Base-by-base conservation (phyloP, 2,888 invertebrate species). In the Andricus quercusramuli region DNA sequence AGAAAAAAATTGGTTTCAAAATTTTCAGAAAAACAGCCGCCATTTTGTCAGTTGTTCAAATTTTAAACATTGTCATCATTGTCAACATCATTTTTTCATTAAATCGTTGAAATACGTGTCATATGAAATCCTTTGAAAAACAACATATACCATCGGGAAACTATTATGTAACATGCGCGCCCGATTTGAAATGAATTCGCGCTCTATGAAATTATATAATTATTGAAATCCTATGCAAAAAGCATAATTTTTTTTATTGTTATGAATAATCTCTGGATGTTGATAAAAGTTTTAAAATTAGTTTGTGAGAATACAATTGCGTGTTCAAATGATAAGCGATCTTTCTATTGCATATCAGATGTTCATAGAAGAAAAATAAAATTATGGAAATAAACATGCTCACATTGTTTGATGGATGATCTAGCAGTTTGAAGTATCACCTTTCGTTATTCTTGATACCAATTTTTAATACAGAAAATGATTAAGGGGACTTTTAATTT, bases 381-480 rank as follows among this genome's bases (percentile, higher is more conserved):
- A 62, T 25, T 62, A 25, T 15, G 15, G 17, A 25, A 62, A 62
- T 74, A 76, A 78, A 81, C 64, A 78, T 78, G 4, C 62, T 62
- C 62, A 22, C 25, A 62, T 15, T 62, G 13, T 62, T 56, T 56
- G 56, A n/a, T 22, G n/a, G 9, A 20, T 47, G 47, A 47, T 47
- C 56, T 11, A 8, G 9, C 8, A 56, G 11, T 56, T 56, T 22
- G 11, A 11, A n/a, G 56, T 56, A 56, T 56, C n/a, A n/a, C 9
- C 3, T 56, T 5, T 22, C n/a, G 9, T n/a, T 11, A 56, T 20
- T 56, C 11, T 11, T 3, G n/a, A 22, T 56, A 56, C n/a, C 22
- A 22, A n/a, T 56, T n/a, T n/a, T n/a, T 11, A n/a, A 11, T 56
- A 20, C n/a, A 6, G 20, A 51, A 51, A 20, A n/a, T 51, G 20